Base-by-base conservation (phyloP, 2,888 invertebrate genomes). In the Augiades crinisus region DNA sequence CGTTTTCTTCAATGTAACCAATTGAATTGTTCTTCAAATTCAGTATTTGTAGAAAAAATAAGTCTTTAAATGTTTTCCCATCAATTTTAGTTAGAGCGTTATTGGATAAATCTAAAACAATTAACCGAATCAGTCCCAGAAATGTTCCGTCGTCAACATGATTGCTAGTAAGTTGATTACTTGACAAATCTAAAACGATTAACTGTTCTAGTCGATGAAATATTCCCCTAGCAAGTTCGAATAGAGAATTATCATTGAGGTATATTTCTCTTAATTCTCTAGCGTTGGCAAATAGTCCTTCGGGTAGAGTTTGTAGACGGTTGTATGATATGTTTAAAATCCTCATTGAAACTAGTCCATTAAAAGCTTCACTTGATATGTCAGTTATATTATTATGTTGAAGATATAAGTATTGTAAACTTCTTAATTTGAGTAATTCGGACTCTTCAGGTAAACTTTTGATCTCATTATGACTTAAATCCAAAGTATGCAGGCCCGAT, bases 301-400 rank as follows among this genome's bases (percentile, higher is more conserved):
- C 93, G 0, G 98, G 97, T 69, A 98, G 79, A 12, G 93, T 92
- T 63, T 94, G 94, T 65, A 98, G 85, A 60, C 93, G 93, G 80
- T 98, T 98, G 77, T 95, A 94, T 63, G 97, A 96, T 71, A 97
- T 91, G 90, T 98, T 97, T 45, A 98, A 82, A 30, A 95, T 92
- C 65, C 95, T 92, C 75, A 98, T 88, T 38, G 94, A 94, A 30
- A 93, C 92, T 44, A 98, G 90, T 34, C 96, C 95, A 55, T 93
- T 92, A 61, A 98, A 92, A 12, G 96, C 93, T 72, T 95, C 94
- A 65, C 93, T 92, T 55, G 94, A 94, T 68, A 97, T 92, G 67
- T 95, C 94, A 49, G 92, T 92, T 59, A 98, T 93, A 72, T 95
- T 94, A 77, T 98, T 98, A 75, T 95, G 93, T 78, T 96, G 94